These are phyloP conservation scores for Brienomyrus brachyistius DNA, from an alignment of 2,113 vertebrate species.

Conservation along the genomic window DNA sequence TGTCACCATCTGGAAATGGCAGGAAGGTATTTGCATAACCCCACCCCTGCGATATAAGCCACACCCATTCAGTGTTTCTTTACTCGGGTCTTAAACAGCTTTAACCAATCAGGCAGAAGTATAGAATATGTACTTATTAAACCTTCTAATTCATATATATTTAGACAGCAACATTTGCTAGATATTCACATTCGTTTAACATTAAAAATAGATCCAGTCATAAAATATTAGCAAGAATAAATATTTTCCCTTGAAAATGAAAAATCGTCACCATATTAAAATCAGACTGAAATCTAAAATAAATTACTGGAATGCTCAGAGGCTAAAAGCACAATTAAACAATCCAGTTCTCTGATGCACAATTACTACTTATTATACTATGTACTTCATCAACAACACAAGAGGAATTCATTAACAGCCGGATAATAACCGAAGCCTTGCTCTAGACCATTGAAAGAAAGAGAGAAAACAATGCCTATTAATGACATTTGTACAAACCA, in stretches of 20 bases:
- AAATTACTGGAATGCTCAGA: background rate
- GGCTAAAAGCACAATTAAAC: background rate
- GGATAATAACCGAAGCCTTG: background rate
- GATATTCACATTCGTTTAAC: background rate
- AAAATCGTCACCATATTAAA: background rate
- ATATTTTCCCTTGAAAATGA: background rate
- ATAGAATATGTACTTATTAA: background rate
- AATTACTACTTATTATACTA: background rate
- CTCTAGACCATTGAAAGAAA: background rate
- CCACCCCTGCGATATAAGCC: background rate
- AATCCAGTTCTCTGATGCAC: background rate
- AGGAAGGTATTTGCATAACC: conserved; percentile 73
- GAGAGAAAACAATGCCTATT: background rate
- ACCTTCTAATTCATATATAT: background rate
- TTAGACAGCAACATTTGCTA: background rate
- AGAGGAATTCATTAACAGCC: background rate
- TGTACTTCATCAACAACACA: background rate
- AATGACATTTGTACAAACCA: background rate
- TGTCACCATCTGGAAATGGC: conserved; percentile 95
- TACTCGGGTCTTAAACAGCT: background rate
- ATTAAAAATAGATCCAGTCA: background rate
- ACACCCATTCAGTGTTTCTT: background rate
- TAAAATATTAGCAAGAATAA: background rate
- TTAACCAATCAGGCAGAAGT: background rate
- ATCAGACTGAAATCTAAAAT: background rate